Evolutionary conservation across 2,113 vertebrate genomes (phyloP), one percentile per base, ranked within the genome.

Genomic region (Lycocorax pyrrhopterus): DNA sequence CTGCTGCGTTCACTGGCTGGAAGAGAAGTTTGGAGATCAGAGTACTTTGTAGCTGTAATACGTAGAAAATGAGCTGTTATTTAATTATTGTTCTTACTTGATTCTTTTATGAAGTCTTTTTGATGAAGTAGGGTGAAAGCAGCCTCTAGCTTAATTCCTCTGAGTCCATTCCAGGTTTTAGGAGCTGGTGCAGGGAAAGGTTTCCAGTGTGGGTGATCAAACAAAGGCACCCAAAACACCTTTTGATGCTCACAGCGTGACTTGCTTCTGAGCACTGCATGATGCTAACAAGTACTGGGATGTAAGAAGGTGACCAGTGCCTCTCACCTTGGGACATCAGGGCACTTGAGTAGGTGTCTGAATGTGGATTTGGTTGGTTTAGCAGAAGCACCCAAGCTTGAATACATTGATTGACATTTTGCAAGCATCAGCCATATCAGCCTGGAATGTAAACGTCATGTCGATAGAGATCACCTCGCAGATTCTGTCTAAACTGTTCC

Each of bases 101-200:
- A 85, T 93, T 39, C 26, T 92, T 93, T 87, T 39, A 44, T 67
- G 59, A 85, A 82, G 35, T 78, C 58, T 90, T 97, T 93, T 90
- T 76, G 90, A 60, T 6, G 2, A 95, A 92, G 81, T 60, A 93
- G 90, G 72, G 56, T 89, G 84, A 96, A 96, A 94, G 75, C 89
- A 92, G 26, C n/a, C 58, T 87, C 56, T 96, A 81, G 77, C 95
- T 97, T 96, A 75, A 89, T 95, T 97, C 84, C 78, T 97, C 93
- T 81, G 62, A 83, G 30, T 95, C 22, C 47, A 19, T 86, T 93
- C 87, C 71, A 62, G 21, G 67, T 88, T 97, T 96, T 90, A 86
- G 78, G 75, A 97, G 59, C 62, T 96, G 96, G 56, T 97, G 77
- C 85, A 35, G 49, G 80, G 85, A 23, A 69, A 37, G 13, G 26